These are phyloP conservation scores for Stichopus chloronotus DNA, from an alignment of 35 echinoderm and acorn worm genomes.

Conservation along the genomic window DNA sequence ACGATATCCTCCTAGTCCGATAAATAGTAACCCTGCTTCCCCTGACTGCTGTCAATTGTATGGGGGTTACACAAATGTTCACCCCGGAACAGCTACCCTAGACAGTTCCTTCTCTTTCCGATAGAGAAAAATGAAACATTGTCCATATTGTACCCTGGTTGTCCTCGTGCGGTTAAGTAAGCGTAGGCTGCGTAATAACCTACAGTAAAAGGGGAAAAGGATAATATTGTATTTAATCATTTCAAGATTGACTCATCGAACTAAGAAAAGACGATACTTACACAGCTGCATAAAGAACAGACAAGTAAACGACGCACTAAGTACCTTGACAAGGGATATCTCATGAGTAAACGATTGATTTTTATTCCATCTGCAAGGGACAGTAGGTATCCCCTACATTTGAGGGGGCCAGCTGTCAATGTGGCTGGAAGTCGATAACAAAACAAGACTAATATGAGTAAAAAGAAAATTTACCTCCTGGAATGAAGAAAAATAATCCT, in stretches of 20 bases:
- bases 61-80: too few species aligned
- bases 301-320: too few species aligned
- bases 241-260: neutral
- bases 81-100: neutral
- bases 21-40: too few species aligned
- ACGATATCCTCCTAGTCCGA: too few species aligned
- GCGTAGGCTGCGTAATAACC: slow-evolving; percentile 42
- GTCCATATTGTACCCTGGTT: slow-evolving; percentile 51
- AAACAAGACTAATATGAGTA: neutral
- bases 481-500: slow-evolving; percentile 30
- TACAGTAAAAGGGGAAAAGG: neutral
- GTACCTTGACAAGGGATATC: too few species aligned
- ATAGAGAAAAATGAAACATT: slow-evolving; percentile 59
- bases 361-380: too few species aligned
- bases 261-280: neutral
- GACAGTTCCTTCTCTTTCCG: slow-evolving; percentile 28
- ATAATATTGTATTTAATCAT: too few species aligned
- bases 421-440: too few species aligned
- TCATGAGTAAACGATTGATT: too few species aligned
- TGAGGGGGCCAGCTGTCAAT: too few species aligned
- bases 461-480: slow-evolving; percentile 20
- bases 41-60: too few species aligned
- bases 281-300: neutral
- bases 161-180: slow-evolving; percentile 21
- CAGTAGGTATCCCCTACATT: too few species aligned